Conservation (phyloP, 2,888 invertebrate species). For the Hartigia nigra region DNA sequence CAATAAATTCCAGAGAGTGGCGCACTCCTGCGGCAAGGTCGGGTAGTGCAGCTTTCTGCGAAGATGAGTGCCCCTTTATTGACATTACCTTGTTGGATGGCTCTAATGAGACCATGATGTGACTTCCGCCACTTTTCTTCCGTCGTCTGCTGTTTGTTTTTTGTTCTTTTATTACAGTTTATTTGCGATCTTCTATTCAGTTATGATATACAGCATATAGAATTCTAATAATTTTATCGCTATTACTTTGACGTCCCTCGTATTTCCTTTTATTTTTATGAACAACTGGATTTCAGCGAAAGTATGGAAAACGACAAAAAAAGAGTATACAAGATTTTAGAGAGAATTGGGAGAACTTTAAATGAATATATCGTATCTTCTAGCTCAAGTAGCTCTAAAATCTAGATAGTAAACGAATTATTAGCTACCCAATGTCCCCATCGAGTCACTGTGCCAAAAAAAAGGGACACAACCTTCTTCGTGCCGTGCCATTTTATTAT, state of each 20-base stretch:
- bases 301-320: neutral
- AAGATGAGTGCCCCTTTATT: slow-evolving; percentile 54
- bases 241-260: neutral
- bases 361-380: neutral
- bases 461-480: neutral
- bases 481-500: neutral
- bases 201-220: neutral
- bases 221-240: neutral
- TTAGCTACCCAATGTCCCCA: neutral
- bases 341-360: neutral
- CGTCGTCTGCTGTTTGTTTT: neutral
- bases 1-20: slow-evolving; percentile 41
- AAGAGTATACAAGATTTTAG: neutral
- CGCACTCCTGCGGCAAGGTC: slow-evolving; percentile 31
- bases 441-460: slow-evolving; percentile 7
- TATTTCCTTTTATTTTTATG: neutral
- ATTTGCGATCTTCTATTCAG: neutral
- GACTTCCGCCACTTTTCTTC: slow-evolving; percentile 21
- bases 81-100: slow-evolving; percentile 51
- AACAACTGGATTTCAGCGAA: neutral
- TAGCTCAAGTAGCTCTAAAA: slow-evolving; percentile 7
- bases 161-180: slow-evolving; percentile 1
- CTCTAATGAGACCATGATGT: slow-evolving; percentile 61
- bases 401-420: slow-evolving; percentile 5
- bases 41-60: slow-evolving; percentile 43